Percentiles rank a stretch among this genome's conserved stretches.
phyloP scores from a whole-genome alignment of 2,888 invertebrate species.

The Oscheius myriophilus region DNA sequence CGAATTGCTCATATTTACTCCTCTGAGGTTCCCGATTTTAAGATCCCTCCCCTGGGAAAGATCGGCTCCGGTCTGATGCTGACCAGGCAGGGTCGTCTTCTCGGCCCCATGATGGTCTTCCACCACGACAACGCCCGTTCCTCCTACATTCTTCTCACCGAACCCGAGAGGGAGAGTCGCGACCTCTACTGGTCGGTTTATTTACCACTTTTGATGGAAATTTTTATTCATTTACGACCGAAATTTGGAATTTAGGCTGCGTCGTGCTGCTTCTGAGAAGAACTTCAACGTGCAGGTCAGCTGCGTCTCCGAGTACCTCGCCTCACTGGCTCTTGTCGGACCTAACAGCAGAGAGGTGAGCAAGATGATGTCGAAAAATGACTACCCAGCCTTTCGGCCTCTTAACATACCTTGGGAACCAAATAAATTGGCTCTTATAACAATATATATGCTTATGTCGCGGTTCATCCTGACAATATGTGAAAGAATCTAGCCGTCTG shows the following conservation, averaged over 20 bases:
- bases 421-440: too few relatives aligned
- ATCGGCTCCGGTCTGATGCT: constrained; percentile 72
- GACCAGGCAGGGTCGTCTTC: constrained; percentile 71
- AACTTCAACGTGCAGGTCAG: constrained; percentile 56
- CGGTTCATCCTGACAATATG: too few relatives aligned
- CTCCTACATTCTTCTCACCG: constrained; percentile 72
- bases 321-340: constrained; percentile 62
- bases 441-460: too few relatives aligned
- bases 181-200: constrained; percentile 71
- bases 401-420: too few relatives aligned
- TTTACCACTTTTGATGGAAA: too few relatives aligned
- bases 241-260: constrained; percentile 38
- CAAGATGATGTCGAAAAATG: too few relatives aligned
- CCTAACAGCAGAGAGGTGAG: constrained; percentile 56
- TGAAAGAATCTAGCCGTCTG: too few relatives aligned
- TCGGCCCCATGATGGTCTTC: constrained; percentile 72
- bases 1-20: not conserved
- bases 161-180: constrained; percentile 72
- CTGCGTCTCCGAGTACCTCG: constrained; percentile 61
- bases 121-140: constrained; percentile 65
- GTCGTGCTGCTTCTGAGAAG: constrained; percentile 52
- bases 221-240: too few relatives aligned
- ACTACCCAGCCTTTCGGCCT: too few relatives aligned
- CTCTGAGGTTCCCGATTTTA: constrained; percentile 6
- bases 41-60: constrained; percentile 67